Conservation (phyloP, 92 coral and sea anemone genomes). For the Actinernus sp. region DNA sequence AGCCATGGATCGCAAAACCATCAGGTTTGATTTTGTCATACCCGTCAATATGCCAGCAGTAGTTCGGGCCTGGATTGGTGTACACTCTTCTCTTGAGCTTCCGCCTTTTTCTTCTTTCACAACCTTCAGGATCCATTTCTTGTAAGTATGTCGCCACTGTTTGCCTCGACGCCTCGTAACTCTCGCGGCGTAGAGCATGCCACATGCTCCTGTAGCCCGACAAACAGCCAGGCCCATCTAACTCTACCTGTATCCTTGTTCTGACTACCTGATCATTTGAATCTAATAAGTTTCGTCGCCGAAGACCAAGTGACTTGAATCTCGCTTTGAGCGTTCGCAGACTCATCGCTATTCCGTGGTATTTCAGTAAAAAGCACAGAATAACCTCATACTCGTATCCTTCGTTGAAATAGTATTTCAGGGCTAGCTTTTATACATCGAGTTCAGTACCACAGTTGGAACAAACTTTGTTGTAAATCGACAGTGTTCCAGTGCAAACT, state of each 20-base stretch:
- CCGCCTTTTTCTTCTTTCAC: slow-evolving; percentile 33
- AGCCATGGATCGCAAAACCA: slow-evolving; percentile 54
- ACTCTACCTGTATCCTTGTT: slow-evolving; percentile 33
- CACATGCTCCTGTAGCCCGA: slow-evolving; percentile 39
- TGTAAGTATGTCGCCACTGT: slow-evolving; percentile 38
- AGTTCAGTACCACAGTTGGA: slow-evolving; percentile 21
- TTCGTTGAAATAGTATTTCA: slow-evolving; percentile 22
- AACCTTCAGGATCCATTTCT: slow-evolving; percentile 65
- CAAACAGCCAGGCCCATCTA: slow-evolving; percentile 59
- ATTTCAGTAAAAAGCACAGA: slow-evolving; percentile 34
- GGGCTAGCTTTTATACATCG: slow-evolving; percentile 9
- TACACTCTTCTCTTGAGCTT: slow-evolving; percentile 47
- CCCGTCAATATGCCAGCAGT: slow-evolving; percentile 71
- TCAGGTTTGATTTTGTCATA: slow-evolving; percentile 59
- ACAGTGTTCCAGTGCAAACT: slow-evolving; percentile 11
- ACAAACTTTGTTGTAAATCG: no score
- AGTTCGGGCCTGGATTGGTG: slow-evolving; percentile 47
- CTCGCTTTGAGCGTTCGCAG: slow-evolving; percentile 37
- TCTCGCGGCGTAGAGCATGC: no score
- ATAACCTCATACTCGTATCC: slow-evolving; percentile 22
- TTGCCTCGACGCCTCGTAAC: slow-evolving; percentile 38
- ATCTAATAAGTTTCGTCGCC: slow-evolving; percentile 37
- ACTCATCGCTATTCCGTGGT: slow-evolving; percentile 33
- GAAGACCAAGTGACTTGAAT: slow-evolving; percentile 43
- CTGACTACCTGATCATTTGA: slow-evolving; percentile 37